phyloP scores from a whole-genome alignment of 2,113 vertebrate genomes.

The Festucalex cinctus region DNA sequence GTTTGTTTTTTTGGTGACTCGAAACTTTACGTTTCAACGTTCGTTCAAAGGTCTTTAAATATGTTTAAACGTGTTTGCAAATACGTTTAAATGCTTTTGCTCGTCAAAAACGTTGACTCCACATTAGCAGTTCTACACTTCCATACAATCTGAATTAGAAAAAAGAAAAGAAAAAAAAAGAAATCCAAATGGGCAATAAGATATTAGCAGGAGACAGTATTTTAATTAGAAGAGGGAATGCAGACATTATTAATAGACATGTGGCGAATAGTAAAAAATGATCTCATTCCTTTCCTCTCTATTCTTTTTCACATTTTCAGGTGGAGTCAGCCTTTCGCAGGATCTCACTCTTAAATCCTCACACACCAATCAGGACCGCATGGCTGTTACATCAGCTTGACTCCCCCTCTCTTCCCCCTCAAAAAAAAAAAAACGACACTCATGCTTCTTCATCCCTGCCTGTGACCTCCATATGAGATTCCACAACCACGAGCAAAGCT shows the following conservation, averaged over 20 bases:
- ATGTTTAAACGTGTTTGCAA: too few species aligned
- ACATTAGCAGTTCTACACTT: too few species aligned
- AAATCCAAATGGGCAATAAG: not conserved
- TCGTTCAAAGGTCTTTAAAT: too few species aligned
- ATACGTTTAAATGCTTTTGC: too few species aligned
- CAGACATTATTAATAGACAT: not conserved
- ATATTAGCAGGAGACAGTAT: not conserved
- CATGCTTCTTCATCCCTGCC: slow-evolving; percentile 7
- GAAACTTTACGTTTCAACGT: too few species aligned
- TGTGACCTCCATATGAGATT: slow-evolving; percentile 36
- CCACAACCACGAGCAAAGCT: slow-evolving; percentile 11
- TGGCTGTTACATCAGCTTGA: slow-evolving; percentile 22
- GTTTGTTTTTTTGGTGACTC: too few species aligned
- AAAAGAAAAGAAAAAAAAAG: not conserved
- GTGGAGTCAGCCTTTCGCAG: slow-evolving; percentile 38
- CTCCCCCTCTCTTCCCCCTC: not conserved
- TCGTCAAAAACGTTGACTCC: too few species aligned
- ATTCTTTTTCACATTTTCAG: slow-evolving; percentile 54
- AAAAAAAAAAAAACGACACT: slow-evolving; percentile 10
- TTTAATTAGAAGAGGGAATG: slow-evolving; percentile 9
- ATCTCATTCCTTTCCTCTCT: slow-evolving; percentile 42
- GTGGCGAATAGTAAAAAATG: slow-evolving; percentile 10
- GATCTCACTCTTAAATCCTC: slow-evolving; percentile 29
- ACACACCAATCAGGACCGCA: slow-evolving; percentile 25
- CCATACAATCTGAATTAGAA: slow-evolving; percentile 11